phyloP scores from a whole-genome alignment of 2,113 vertebrate genomes.

The Eulacestoma nigropectus region DNA sequence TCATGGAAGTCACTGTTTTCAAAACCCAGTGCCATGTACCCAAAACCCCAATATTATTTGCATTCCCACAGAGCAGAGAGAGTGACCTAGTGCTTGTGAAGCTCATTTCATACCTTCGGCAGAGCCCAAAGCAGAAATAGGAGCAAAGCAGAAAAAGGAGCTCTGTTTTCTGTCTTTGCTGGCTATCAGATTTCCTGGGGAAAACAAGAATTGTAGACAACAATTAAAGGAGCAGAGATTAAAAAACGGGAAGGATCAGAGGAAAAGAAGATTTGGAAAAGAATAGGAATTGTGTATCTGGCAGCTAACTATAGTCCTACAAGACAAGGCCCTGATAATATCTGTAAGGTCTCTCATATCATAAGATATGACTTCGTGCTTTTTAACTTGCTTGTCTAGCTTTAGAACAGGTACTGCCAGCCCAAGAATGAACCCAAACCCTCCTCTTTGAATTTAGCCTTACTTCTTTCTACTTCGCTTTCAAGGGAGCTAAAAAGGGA shows the following conservation, averaged over 20 bases:
- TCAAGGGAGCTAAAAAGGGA: background rate
- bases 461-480: background rate
- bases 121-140: background rate
- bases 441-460: background rate
- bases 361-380: background rate
- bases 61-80: background rate
- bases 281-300: background rate
- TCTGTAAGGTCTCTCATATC: background rate
- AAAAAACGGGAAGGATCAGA: background rate
- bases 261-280: background rate
- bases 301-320: background rate
- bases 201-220: background rate
- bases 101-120: background rate
- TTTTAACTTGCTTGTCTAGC: background rate
- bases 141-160: background rate
- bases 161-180: background rate
- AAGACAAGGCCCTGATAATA: background rate
- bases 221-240: background rate
- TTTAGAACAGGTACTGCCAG: background rate
- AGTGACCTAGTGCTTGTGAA: background rate
- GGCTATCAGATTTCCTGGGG: background rate
- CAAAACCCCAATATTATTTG: background rate
- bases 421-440: background rate
- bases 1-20: background rate
- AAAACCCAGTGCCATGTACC: background rate